Conservation (phyloP, 2,113 vertebrate species). For the Promerops cafer region DNA sequence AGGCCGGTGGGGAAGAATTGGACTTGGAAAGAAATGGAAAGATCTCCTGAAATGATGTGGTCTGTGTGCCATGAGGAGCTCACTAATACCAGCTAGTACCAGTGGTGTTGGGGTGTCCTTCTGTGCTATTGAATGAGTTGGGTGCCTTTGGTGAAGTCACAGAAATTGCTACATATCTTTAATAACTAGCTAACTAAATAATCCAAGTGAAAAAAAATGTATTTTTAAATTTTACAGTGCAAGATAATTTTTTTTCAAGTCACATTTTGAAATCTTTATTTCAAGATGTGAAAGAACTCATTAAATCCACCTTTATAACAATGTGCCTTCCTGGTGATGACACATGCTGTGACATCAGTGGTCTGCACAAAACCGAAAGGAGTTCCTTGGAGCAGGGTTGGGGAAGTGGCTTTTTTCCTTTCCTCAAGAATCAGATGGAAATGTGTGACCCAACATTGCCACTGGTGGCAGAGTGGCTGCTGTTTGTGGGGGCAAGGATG, state of each 20-base stretch:
- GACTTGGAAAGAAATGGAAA: background rate
- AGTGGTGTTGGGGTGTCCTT: background rate
- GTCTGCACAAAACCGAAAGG: background rate
- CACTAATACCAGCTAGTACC: background rate
- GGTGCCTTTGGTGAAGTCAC: background rate
- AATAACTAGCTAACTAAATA: background rate
- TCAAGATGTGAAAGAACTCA: background rate
- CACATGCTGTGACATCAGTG: fast-evolving
- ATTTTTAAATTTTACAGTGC: background rate
- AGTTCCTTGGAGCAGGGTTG: background rate
- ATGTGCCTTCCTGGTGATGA: background rate
- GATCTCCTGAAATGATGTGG: background rate
- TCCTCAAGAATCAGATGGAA: background rate
- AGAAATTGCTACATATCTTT: background rate
- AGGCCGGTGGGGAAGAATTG: background rate
- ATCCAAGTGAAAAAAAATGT: too few species aligned
- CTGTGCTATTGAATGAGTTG: background rate
- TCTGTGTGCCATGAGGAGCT: background rate
- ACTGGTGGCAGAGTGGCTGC: fast-evolving
- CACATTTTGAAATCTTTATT: background rate
- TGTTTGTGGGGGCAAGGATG: background rate
- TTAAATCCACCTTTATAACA: background rate
- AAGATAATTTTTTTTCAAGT: background rate
- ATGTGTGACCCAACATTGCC: background rate
- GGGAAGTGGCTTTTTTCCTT: background rate